Evolutionary conservation across 2,797 vertebrate genomes (phyloP), one percentile per base, ranked within the genome.

Genomic region (Pitangus sulphuratus): DNA sequence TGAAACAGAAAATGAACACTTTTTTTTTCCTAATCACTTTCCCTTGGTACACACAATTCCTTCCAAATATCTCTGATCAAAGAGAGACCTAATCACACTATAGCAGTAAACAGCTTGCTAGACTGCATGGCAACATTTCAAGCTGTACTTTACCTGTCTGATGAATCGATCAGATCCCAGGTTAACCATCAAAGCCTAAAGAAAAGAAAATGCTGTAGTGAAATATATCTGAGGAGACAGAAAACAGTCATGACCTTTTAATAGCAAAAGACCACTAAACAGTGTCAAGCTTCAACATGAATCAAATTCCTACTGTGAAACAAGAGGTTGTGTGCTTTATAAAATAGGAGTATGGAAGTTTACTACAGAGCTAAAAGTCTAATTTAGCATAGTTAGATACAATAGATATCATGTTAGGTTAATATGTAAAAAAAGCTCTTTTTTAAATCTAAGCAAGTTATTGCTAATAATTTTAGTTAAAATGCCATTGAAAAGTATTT

Each of bases 121-220:
- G 84, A 69, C 80, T 74, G 47, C 53, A 7, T 33, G 80, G 66
- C 89, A 93, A 60, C 89, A 28, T 53, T 91, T 57, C 4, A 2
- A 82, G 68, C 57, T 53, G 26, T 64, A 56, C 84, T 98, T 91
- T 96, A 99, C 99, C 99, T 99, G 99, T 96, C 99, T 98, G 93
- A 99, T 99, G 98, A 99, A 99, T 95, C 99, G 98, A 98, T 99
- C 99, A 12, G 99, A 99, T 95, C 99, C 99, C 80, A 99, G 97
- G 97, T 99, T 99, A 79, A 99, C 99, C 99, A 99, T 99, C 97
- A 99, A 98, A 90, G 99, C 99, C 99, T 99, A 83, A 47, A 95
- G 93, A 87, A 94, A 93, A 94, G 86, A 94, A 95, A 94, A 93
- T 58, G 53, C 66, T 39, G 13, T 2, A 44, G 69, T 95, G 82